These are phyloP conservation scores for Bombyx huttoni DNA, from an alignment of 2,888 invertebrate genomes.

Conservation along the genomic window DNA sequence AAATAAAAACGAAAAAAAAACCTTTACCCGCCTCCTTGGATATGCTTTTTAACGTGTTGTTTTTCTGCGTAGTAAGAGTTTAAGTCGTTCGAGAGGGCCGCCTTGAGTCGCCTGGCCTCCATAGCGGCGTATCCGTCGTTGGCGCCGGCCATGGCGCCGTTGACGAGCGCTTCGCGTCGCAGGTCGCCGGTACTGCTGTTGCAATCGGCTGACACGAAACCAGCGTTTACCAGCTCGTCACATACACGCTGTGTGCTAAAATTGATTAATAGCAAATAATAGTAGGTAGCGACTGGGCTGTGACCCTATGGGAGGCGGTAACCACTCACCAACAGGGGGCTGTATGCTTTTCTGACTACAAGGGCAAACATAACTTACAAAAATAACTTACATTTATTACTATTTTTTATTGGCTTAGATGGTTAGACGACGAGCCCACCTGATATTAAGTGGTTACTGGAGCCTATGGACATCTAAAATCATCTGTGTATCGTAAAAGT, in stretches of 20 bases:
- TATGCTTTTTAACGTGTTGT: conserved; percentile 94
- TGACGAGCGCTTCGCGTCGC: conserved; percentile 51
- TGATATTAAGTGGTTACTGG: no score
- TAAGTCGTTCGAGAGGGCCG: conserved; percentile 81
- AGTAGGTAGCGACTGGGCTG: no score
- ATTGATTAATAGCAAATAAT: conserved; percentile 2
- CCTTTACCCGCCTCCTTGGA: conserved; percentile 86
- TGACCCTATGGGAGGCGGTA: no score
- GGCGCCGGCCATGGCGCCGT: conserved; percentile 56
- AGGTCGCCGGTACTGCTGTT: conserved; percentile 47
- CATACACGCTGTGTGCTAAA: conserved; percentile 57
- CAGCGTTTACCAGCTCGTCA: conserved; percentile 50
- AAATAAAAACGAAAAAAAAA: neutral
- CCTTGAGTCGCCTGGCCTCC: conserved; percentile 84
- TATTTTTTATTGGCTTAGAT: no score
- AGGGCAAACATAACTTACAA: no score
- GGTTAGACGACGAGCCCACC: no score
- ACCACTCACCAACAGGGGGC: no score
- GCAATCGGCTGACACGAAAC: conserved; percentile 48
- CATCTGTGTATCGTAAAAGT: no score
- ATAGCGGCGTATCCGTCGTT: conserved; percentile 79
- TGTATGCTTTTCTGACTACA: no score
- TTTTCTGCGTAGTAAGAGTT: conserved; percentile 92
- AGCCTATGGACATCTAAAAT: no score
- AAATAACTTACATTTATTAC: no score